A percentile compares a stretch with the other conserved stretches of the same genome.
Conservation (phyloP, 2,888 invertebrate species). For the Tachina grossa region DNA sequence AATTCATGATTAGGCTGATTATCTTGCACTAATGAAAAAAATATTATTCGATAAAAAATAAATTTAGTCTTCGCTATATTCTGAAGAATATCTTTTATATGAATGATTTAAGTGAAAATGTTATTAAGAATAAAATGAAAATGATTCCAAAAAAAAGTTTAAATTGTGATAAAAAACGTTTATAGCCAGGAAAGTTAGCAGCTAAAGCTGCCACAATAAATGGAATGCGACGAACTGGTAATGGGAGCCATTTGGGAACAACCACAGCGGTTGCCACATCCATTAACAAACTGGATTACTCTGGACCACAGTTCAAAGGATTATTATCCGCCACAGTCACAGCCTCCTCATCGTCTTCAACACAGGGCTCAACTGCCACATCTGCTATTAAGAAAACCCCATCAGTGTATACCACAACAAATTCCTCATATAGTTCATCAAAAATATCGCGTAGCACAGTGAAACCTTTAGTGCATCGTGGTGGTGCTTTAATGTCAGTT, state of each 20-base stretch:
- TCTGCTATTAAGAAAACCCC: conserved; percentile 54
- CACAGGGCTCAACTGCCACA: conserved; percentile 47
- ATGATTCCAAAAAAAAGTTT: background rate
- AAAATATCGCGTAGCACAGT: conserved; percentile 65
- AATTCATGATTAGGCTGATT: no score
- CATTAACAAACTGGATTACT: conserved; percentile 73
- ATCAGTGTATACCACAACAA: conserved; percentile 49
- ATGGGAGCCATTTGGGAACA: conserved; percentile 71
- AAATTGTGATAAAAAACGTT: conserved; percentile 59
- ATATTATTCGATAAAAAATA: no score
- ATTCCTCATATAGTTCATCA: conserved; percentile 44
- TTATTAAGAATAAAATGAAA: background rate
- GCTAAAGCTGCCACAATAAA: conserved; percentile 66
- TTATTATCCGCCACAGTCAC: conserved; percentile 46
- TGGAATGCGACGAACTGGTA: conserved; percentile 78
- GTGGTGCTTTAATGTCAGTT: conserved; percentile 32
- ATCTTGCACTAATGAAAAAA: no score
- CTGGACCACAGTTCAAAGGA: conserved; percentile 64
- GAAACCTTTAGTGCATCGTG: conserved; percentile 72
- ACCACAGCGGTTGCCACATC: conserved; percentile 73
- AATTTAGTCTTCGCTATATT: no score
- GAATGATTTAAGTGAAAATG: no score
- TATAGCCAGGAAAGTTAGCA: conserved; percentile 61
- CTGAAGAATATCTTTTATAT: no score
- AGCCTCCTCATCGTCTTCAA: conserved; percentile 59